Evolutionary conservation across 2,797 vertebrate genomes (phyloP), one percentile per base, ranked within the genome.

Genomic region (Malurus leucopterus): DNA sequence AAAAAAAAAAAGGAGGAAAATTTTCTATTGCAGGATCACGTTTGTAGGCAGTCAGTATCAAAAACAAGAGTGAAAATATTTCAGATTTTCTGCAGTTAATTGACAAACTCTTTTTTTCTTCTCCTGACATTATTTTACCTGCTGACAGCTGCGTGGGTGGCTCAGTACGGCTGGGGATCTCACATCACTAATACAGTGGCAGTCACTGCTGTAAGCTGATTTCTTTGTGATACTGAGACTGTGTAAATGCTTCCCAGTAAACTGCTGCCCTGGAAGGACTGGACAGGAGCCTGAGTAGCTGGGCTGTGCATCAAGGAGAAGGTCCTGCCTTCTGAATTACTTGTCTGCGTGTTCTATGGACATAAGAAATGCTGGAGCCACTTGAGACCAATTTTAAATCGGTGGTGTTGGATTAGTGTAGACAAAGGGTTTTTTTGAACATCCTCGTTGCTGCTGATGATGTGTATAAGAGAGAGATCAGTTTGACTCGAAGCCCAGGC

Each of bases 71-170:
- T 69, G 79, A 65, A 88, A 84, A 77, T 65, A 91, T 47, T 86
- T 34, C 62, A 49, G 40, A 40, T 65, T 76, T 87, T 86, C 55
- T 94, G 32, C 11, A 13, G 27, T 50, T 49, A 84, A 87, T 65
- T 85, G 89, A 61, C 90, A 86, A 41, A 43, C 57, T 87, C 26
- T 3, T 86, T 92, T 87, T 86, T 92, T 88, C 82, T 86, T 50
- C 49, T 30, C 6, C 72, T 85, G 75, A 9, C 69, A 34, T 84
- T 50, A 21, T 69, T 89, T 80, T 73, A 85, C 75, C 85, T 90
- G 78, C 86, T 88, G 88, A 71, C 74, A 80, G 83, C 61, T 62
- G 76, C 1, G 89, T 85, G 92, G 88, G 89, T 63, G 77, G 63
- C 64, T 82, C 43, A 5, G 62, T 8, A 2, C 0, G 1, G n/a